phyloP scores from a whole-genome alignment of 2,113 vertebrate species.

The Arizona elegans region DNA sequence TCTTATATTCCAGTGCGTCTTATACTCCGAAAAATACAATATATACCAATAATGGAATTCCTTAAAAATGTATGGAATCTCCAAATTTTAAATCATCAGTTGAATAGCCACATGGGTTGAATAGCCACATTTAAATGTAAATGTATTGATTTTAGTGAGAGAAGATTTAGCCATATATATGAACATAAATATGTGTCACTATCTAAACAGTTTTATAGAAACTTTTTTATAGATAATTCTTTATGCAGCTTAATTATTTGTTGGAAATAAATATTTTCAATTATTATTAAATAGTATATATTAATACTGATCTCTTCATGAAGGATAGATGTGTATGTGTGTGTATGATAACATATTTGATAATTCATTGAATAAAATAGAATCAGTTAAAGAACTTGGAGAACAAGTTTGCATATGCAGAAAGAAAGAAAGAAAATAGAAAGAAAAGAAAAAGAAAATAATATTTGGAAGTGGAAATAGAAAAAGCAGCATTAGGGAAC shows the following conservation, averaged over 20 bases:
- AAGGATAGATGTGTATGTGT: background rate
- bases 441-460: background rate
- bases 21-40: too few relatives aligned
- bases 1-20: too few relatives aligned
- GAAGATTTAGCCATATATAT: background rate
- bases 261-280: background rate
- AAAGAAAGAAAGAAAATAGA: background rate
- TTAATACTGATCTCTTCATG: conserved; percentile 18
- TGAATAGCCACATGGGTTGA: background rate
- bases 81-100: background rate
- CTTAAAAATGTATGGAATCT: background rate
- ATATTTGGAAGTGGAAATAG: background rate
- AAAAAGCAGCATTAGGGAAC: background rate
- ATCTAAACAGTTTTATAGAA: background rate
- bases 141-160: background rate
- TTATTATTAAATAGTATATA: background rate
- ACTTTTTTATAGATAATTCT: background rate
- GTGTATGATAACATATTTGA: background rate
- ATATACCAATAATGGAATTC: background rate
- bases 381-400: conserved; percentile 2
- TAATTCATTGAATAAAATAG: conserved; percentile 2
- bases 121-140: background rate
- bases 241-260: background rate
- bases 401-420: background rate
- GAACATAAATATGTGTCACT: background rate